Evolutionary conservation across 2,797 vertebrate genomes (phyloP).

Genomic region (Galaxias olidus): DNA sequence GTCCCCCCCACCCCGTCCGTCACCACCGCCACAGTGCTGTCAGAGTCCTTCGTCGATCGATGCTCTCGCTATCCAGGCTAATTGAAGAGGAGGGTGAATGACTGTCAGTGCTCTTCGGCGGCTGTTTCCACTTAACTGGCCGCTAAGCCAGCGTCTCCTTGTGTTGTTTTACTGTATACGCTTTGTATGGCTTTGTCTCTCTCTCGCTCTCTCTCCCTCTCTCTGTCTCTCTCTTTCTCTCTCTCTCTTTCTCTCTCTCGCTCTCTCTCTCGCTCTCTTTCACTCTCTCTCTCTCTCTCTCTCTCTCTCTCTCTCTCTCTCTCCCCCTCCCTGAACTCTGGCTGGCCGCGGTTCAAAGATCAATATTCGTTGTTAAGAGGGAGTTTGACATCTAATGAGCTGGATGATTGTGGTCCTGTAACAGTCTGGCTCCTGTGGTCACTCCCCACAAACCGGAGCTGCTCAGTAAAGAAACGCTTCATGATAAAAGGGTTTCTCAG

Average conservation of each 20-base stretch:
- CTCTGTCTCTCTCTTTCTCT: not conserved
- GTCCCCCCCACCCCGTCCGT: slow-evolving; percentile 4
- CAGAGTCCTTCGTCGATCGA: slow-evolving; percentile 2
- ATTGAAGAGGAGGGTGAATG: slow-evolving; percentile 4
- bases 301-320: not conserved
- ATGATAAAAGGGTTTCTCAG: too few species aligned
- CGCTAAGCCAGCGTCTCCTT: too few species aligned
- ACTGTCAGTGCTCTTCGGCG: not conserved
- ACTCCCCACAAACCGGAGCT: not conserved
- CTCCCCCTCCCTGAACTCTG: not conserved
- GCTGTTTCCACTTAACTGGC: slow-evolving; percentile 4
- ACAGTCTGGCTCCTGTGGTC: not conserved
- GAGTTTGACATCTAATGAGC: slow-evolving; percentile 25
- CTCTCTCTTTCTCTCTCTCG: not conserved
- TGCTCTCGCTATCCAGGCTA: slow-evolving; percentile 9
- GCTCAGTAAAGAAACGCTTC: too few species aligned
- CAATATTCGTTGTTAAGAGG: slow-evolving; percentile 13
- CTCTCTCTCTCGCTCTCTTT: not conserved
- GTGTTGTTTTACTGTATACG: too few species aligned
- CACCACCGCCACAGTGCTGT: not conserved
- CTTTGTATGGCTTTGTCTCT: too few species aligned
- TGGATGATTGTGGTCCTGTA: slow-evolving; percentile 8
- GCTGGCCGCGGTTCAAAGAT: slow-evolving; percentile 13
- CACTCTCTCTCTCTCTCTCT: slow-evolving; percentile 1
- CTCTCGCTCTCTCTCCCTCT: not conserved